Evolutionary conservation across 2,113 vertebrate genomes (phyloP), one percentile per base, ranked within the genome.

Genomic region (Sterna hirundo): DNA sequence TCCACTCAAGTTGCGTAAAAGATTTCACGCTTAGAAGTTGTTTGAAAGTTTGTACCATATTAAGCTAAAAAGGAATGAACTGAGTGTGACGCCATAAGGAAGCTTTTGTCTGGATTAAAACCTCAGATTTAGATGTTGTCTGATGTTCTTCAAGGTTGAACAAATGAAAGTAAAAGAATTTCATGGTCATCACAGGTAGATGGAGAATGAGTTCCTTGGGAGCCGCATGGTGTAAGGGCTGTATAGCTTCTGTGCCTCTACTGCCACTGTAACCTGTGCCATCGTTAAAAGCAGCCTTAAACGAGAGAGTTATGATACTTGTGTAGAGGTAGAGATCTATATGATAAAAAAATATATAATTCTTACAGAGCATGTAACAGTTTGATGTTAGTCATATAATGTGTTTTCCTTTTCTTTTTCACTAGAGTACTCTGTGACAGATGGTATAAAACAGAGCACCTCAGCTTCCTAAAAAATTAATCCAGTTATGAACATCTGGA

Each of bases 401-500:
- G 29, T 61, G 54, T 62, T 93, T 86, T 58, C 20, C 44, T 58
- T 93, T 87, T 75, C 42, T 80, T 85, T 92, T 86, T 88, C 38
- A 13, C 51, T 51, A 3, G 27, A n/a, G 32, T 46, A 27, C 15
- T 23, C 38, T 83, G 85, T 88, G 88, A 88, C 85, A 86, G 81
- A 52, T 83, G 70, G 79, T 80, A 74, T 74, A 74, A 83, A 94
- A 34, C 74, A 90, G 77, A 95, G 38, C 36, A 34, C 34, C 36
- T 90, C 92, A 38, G 14, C 72, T 90, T 88, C 88, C 81, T 84
- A 64, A 88, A 78, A 91, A 76, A 90, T 60, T 65, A 76, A 88
- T 55, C 40, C 44, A 46, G 65, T 76, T 94, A 76, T 88, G 57
- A 88, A 75, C 64, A 88, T 88, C 83, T 95, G 88, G 92, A 88